A percentile compares a stretch with the other conserved stretches of the same genome.
Conservation (phyloP, 1,140 invertebrate genomes). For the Aplysia californica region DNA sequence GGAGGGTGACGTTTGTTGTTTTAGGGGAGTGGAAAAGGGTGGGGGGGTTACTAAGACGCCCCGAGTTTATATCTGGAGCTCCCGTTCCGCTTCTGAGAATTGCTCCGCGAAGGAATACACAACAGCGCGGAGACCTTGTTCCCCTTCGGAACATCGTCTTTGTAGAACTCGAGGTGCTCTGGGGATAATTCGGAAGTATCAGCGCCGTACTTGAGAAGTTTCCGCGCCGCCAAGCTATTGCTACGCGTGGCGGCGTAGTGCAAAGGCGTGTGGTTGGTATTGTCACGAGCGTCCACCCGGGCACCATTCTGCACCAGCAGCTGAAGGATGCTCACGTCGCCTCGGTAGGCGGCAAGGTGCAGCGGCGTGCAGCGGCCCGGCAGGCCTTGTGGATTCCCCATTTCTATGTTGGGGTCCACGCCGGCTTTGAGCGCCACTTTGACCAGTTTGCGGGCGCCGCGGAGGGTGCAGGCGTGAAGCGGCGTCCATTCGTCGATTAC, state of each 20-base stretch:
- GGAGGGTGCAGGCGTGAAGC: constrained; percentile 58
- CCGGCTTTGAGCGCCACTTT: constrained; percentile 52
- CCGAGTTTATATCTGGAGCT: too few species aligned
- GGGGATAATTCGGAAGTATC: constrained; percentile 34
- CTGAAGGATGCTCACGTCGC: constrained; percentile 57
- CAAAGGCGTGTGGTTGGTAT: constrained; percentile 42
- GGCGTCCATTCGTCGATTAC: constrained; percentile 57
- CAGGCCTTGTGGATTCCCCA: constrained; percentile 54
- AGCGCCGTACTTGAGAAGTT: constrained; percentile 52
- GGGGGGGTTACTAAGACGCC: too few species aligned
- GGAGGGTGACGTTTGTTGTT: too few species aligned
- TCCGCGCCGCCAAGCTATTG: constrained; percentile 51
- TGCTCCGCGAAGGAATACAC: constrained; percentile 21
- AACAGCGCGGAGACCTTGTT: background rate
- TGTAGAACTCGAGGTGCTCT: constrained; percentile 27
- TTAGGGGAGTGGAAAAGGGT: too few species aligned
- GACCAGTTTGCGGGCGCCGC: constrained; percentile 53
- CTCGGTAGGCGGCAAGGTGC: constrained; percentile 59
- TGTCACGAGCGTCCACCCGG: constrained; percentile 40
- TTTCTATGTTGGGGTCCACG: constrained; percentile 48
- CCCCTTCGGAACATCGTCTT: constrained; percentile 16
- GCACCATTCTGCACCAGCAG: constrained; percentile 49
- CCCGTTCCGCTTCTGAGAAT: background rate
- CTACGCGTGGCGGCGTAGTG: constrained; percentile 48
- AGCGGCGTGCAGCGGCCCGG: constrained; percentile 52